A percentile compares a stretch with the other conserved stretches of the same genome.
phyloP scores from a whole-genome alignment of 2,888 invertebrate species.

The Girardia tigrina region DNA sequence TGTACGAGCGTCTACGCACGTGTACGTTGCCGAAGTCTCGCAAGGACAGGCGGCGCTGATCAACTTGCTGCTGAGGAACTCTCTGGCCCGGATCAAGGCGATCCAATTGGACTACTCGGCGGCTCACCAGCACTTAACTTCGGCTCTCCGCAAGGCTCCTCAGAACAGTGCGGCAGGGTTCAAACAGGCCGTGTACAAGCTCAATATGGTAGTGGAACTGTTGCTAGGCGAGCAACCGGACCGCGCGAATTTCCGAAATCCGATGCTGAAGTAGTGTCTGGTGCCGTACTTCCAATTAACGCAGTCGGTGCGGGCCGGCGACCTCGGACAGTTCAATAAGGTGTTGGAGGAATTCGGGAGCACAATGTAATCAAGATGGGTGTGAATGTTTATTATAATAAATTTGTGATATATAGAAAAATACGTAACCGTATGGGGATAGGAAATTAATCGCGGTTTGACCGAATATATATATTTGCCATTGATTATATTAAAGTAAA shows the following conservation, averaged over 20 bases:
- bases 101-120: conserved; percentile 93
- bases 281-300: conserved; percentile 92
- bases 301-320: conserved; percentile 70
- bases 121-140: conserved; percentile 86
- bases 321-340: conserved; percentile 79
- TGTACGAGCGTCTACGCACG: conserved; percentile 78
- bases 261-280: conserved; percentile 70
- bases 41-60: conserved; percentile 92
- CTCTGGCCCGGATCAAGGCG: conserved; percentile 85
- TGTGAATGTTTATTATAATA: too few species aligned
- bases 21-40: conserved; percentile 72
- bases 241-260: conserved; percentile 78
- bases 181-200: conserved; percentile 67
- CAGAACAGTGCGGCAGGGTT: conserved; percentile 96
- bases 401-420: too few species aligned
- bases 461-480: too few species aligned
- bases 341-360: conserved; percentile 77
- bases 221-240: conserved; percentile 93
- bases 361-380: conserved; percentile 70
- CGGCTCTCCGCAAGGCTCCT: conserved; percentile 81
- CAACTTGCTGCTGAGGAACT: conserved; percentile 83
- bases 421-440: too few species aligned
- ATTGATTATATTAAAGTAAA: too few species aligned
- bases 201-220: conserved; percentile 53
- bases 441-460: too few species aligned